Evolutionary conservation across 2,113 vertebrate genomes (phyloP), one percentile per base, ranked within the genome.

Genomic region (Labeo rohita): DNA sequence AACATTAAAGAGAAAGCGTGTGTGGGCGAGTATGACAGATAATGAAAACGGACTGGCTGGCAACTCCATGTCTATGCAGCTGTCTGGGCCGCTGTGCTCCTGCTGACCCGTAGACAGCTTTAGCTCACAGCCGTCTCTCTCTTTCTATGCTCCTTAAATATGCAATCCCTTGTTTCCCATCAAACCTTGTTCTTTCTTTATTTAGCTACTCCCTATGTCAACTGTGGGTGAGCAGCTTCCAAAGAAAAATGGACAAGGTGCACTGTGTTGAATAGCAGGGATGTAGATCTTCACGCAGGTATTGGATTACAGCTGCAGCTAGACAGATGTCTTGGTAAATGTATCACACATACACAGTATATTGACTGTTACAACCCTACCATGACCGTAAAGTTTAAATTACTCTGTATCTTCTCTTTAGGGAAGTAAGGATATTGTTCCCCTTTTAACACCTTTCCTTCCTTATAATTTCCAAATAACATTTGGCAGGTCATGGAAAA

Each of bases 91-190:
- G 28, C 59, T 8, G 45, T 28, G 63, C 77, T 89, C 72, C 61
- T 80, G 34, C 77, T 89, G 82, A 77, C 45, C 83, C 23, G 16
- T 15, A 85, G 16, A 39, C 82, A 77, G 82, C 85, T 76, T 50
- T 12, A 43, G 21, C 52, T 76, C 56, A 21, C 56, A 61, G 56
- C 56, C 21, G 56, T 13, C 36, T 70, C 52, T 75, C 65, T 23
- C n/a, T 28, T 36, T 45, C 77, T 21, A 9, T 18, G 4, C 0
- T 10, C 8, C 70, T 34, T 18, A 13, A 23, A 21, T 54, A 65
- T 21, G 8, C 80, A 47, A 11, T 8, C 3, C 52, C 23, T 50
- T 21, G 63, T 65, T 80, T n/a, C 16, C 54, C 23, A 52, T 52
- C 76, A 80, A 54, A 28, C 18, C 36, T 21, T 36, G 12, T 28